Evolutionary conservation across 2,888 invertebrate genomes (phyloP).

Genomic region (Brachypalpus laphriformis): DNA sequence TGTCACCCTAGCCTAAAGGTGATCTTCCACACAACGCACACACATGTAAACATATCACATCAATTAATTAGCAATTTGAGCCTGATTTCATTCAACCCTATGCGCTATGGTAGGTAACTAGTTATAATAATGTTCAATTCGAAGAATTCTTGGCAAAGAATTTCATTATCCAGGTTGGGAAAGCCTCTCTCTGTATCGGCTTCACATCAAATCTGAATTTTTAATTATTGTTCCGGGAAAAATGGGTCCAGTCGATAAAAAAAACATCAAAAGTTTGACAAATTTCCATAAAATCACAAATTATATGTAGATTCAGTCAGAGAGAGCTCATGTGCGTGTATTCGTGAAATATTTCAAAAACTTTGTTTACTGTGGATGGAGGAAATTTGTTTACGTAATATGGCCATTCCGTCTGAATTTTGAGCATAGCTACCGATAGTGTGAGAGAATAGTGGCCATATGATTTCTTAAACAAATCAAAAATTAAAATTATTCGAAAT

Average conservation of each 20-base stretch:
- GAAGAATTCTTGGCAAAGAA: constrained; percentile 10
- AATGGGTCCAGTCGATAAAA: background rate
- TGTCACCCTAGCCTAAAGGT: background rate
- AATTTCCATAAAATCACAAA: background rate
- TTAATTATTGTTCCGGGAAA: constrained; percentile 10
- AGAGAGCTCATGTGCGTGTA: background rate
- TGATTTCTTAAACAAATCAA: constrained; percentile 29
- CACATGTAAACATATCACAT: background rate
- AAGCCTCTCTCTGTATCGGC: background rate
- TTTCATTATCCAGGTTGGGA: constrained; percentile 36
- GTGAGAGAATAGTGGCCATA: constrained; percentile 1
- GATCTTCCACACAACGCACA: background rate
- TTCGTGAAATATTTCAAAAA: background rate
- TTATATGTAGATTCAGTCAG: too few relatives aligned
- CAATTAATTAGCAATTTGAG: constrained; percentile 47
- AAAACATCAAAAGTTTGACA: constrained; percentile 7
- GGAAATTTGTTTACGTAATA: constrained; percentile 16
- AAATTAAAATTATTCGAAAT: constrained; percentile 6
- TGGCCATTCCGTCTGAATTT: constrained; percentile 11
- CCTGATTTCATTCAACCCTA: background rate
- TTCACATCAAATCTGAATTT: constrained; percentile 35
- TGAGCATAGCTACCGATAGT: background rate
- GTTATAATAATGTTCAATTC: background rate
- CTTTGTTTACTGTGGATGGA: constrained; percentile 7
- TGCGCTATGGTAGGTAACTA: background rate